These are phyloP conservation scores for Hapalemur alaotrensis DNA, from an alignment of 2,797 vertebrate species.

Conservation along the genomic window DNA sequence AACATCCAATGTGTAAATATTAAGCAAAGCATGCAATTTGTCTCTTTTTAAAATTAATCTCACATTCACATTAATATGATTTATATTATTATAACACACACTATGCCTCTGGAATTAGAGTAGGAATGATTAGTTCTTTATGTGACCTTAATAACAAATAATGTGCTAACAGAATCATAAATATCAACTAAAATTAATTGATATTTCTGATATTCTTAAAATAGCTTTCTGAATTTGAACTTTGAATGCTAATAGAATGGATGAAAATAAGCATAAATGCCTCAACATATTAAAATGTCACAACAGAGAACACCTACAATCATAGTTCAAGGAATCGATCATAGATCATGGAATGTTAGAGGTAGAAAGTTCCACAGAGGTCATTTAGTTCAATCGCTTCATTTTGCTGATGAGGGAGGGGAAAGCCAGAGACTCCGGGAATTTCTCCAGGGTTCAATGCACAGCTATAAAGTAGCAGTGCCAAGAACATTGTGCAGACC, in stretches of 20 bases:
- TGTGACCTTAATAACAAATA: constrained; percentile 68
- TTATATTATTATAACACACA: constrained; percentile 62
- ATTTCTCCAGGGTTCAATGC: not conserved
- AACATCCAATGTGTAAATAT: constrained; percentile 66
- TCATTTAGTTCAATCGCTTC: not conserved
- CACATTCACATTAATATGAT: constrained; percentile 62
- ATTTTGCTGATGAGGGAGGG: not conserved
- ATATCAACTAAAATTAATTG: constrained; percentile 67
- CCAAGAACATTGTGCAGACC: not conserved
- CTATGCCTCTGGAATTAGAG: constrained; percentile 41
- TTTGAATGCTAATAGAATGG: not conserved
- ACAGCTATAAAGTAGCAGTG: not conserved
- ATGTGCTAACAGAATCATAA: constrained; percentile 62
- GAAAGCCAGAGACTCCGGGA: not conserved
- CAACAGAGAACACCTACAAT: not conserved
- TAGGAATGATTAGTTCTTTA: constrained; percentile 62
- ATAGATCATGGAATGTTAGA: not conserved
- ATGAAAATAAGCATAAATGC: not conserved
- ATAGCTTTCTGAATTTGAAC: not conserved
- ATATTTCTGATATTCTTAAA: constrained; percentile 63
- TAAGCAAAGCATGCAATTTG: constrained; percentile 70
- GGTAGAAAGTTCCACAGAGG: not conserved
- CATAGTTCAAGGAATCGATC: not conserved
- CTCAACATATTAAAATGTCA: not conserved
- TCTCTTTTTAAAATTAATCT: constrained; percentile 62